Evolutionary conservation across 2,113 vertebrate genomes (phyloP).

Genomic region (Malaclemys terrapin): DNA sequence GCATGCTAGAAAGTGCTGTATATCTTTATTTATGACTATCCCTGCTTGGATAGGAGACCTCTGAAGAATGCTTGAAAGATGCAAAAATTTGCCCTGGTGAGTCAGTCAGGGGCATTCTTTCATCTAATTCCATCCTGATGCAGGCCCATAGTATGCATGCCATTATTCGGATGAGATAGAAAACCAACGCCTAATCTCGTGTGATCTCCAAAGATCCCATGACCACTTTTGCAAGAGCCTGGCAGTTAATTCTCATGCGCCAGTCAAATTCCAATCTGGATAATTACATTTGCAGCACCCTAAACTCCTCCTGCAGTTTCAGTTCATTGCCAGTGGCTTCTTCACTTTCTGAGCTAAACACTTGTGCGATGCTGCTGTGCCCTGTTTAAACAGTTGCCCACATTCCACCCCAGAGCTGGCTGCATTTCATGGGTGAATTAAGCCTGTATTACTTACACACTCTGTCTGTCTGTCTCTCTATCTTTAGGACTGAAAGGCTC

Average conservation of each 20-base stretch:
- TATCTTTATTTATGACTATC: neutral
- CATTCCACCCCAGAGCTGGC: neutral
- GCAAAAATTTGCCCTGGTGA: accelerated
- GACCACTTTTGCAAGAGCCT: neutral
- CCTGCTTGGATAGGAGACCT: neutral
- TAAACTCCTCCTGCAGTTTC: neutral
- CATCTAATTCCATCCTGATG: neutral
- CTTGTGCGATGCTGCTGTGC: neutral
- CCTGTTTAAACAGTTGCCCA: neutral
- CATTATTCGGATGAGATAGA: neutral
- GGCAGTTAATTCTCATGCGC: neutral
- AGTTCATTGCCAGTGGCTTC: neutral
- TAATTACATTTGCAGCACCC: neutral
- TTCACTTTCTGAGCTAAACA: neutral
- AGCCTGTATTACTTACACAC: neutral
- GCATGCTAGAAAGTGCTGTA: neutral
- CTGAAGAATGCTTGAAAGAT: neutral
- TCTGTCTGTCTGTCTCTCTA: too few relatives aligned
- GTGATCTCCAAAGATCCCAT: neutral
- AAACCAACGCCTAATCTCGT: neutral
- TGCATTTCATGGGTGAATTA: neutral
- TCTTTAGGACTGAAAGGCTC: neutral
- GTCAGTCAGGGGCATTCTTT: neutral
- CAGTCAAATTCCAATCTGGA: neutral
- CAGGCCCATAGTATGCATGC: neutral